Percentiles rank a stretch among this genome's conserved stretches.
These are phyloP conservation scores for Idaea straminata DNA, from an alignment of 2,888 invertebrate species.

Conservation along the genomic window DNA sequence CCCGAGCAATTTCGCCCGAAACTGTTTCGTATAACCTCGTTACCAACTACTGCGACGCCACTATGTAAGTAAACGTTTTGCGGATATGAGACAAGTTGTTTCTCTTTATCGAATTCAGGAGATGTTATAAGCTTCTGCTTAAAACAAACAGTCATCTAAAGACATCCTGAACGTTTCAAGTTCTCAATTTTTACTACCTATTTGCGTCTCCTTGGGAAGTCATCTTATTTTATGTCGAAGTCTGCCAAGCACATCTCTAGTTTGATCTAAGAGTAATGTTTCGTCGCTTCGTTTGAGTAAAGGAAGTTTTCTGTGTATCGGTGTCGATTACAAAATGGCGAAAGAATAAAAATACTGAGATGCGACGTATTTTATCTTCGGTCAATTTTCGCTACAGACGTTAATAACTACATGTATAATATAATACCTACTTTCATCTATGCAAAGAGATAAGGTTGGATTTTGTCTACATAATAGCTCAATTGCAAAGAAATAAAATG, in stretches of 20 bases:
- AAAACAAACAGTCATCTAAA: slow-evolving; percentile 11
- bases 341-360: slow-evolving; percentile 22
- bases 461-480: no score
- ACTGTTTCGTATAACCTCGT: slow-evolving; percentile 72
- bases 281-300: slow-evolving; percentile 9
- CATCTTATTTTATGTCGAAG: not conserved
- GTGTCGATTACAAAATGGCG: slow-evolving; percentile 24
- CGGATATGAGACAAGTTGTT: slow-evolving; percentile 62
- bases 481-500: slow-evolving; percentile 26
- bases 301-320: slow-evolving; percentile 19
- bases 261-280: slow-evolving; percentile 11
- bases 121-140: slow-evolving; percentile 25
- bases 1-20: slow-evolving; percentile 66
- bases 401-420: slow-evolving; percentile 24
- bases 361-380: slow-evolving; percentile 9
- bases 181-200: slow-evolving; percentile 4
- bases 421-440: slow-evolving; percentile 15
- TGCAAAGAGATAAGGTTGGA: no score
- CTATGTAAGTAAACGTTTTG: slow-evolving; percentile 65
- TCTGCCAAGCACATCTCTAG: not conserved
- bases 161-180: slow-evolving; percentile 12
- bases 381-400: slow-evolving; percentile 26
- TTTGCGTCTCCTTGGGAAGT: not conserved
- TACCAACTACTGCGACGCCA: slow-evolving; percentile 59
- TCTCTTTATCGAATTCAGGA: slow-evolving; percentile 66